Evolutionary conservation across 2,113 vertebrate genomes (phyloP), one percentile per base, ranked within the genome.

Genomic region (Petroica traversi): DNA sequence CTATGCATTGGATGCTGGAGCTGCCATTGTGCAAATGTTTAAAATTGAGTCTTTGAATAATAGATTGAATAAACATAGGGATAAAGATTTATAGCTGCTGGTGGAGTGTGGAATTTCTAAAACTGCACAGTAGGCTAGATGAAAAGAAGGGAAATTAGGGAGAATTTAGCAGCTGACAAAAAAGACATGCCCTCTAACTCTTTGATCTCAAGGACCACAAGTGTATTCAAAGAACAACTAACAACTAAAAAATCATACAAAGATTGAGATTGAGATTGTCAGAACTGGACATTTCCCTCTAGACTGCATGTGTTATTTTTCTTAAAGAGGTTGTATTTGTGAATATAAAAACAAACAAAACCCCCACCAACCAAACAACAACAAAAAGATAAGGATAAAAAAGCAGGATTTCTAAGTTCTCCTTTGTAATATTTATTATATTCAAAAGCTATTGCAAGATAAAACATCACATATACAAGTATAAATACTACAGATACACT

Each of bases 361-460:
- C 2, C 3, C 5, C 2, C 43, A 69, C 2, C 19, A 59, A n/a
- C 0, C 3, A 33, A n/a, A 19, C 2, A 33, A 15, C 8, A 20
- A 25, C 33, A 41, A 45, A 45, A 19, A 43, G 10, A 36, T 19
- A 31, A 58, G 64, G 4, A 38, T 45, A 40, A 62, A 58, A 82
- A 67, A 89, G 4, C 5, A 40, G 19, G 12, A 81, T 74, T 91
- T 82, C 26, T 25, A 79, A 74, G 28, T 31, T 15, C 22, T 73
- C 8, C 16, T 58, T 36, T 8, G 3, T 26, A 62, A 36, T 58
- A 64, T 59, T 84, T 81, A 57, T 43, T 76, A 12, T 46, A 38
- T 69, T 68, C 22, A 79, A 94, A 84, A 82, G 3, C 23, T 63
- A 23, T 43, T 18, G 14, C 25, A 85, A 83, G 19, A 46, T 11